Evolutionary conservation across 2,113 vertebrate genomes (phyloP).

Genomic region (Caranx ignobilis): DNA sequence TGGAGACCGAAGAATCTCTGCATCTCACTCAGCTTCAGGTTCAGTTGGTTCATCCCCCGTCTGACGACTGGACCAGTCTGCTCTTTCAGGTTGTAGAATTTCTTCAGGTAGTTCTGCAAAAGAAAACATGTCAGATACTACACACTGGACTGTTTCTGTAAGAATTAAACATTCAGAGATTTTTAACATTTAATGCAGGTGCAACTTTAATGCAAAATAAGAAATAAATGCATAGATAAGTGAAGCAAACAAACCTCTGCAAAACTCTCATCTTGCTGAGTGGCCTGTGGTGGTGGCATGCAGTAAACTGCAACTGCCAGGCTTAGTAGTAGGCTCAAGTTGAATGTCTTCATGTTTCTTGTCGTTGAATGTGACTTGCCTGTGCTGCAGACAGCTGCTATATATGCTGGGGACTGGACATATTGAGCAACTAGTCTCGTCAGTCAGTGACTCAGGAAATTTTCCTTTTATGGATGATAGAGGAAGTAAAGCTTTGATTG

Average conservation of each 20-base stretch:
- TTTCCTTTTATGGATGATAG: conserved; percentile 41
- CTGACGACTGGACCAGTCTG: neutral
- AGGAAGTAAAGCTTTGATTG: conserved; percentile 56
- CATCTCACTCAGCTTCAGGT: conserved; percentile 87
- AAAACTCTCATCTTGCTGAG: conserved; percentile 59
- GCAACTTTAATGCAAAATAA: neutral
- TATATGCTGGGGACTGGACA: conserved; percentile 49
- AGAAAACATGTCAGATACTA: neutral
- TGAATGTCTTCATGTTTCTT: conserved; percentile 72
- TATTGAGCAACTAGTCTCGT: conserved; percentile 53
- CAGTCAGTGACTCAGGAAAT: conserved; percentile 12
- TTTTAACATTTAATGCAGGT: no score
- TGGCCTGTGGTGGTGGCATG: conserved; percentile 51
- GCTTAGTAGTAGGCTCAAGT: conserved; percentile 58
- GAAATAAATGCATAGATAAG: neutral
- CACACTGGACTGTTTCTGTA: neutral
- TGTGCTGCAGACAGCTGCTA: conserved; percentile 40
- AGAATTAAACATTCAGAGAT: conserved; percentile 75
- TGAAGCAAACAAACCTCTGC: conserved; percentile 71
- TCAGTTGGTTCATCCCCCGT: neutral
- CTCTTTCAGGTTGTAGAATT: conserved; percentile 78
- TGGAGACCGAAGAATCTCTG: conserved; percentile 87
- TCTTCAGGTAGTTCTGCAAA: conserved; percentile 78
- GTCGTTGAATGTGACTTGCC: conserved; percentile 5
- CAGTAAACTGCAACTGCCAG: conserved; percentile 65